Percentiles rank a stretch among this genome's conserved stretches.
Evolutionary conservation across 1,140 invertebrate species (phyloP).

Genomic region (Campoletis sonorensis): DNA sequence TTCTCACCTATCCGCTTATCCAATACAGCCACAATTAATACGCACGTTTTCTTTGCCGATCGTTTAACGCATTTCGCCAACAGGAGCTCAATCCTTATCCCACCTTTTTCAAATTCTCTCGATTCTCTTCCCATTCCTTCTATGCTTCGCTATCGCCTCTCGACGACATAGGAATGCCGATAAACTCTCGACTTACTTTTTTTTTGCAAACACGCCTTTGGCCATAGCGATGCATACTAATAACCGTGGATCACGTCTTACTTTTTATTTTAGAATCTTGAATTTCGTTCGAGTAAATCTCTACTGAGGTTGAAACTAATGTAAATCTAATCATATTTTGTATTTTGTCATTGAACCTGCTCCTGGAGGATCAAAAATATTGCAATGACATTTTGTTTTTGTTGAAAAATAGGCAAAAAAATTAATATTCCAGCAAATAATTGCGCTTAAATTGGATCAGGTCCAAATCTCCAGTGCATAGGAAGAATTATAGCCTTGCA

Average conservation of each 20-base stretch:
- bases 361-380: too few species aligned
- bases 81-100: neutral
- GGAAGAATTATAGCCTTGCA: too few species aligned
- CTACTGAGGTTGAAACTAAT: too few species aligned
- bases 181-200: constrained; percentile 20
- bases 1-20: constrained; percentile 37
- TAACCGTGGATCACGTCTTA: neutral
- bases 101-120: neutral
- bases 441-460: too few species aligned
- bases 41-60: constrained; percentile 31
- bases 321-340: too few species aligned
- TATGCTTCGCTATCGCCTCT: constrained; percentile 2
- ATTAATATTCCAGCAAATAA: too few species aligned
- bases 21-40: constrained; percentile 43
- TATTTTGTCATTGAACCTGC: too few species aligned
- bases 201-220: neutral
- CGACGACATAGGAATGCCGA: constrained; percentile 26
- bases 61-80: constrained; percentile 37
- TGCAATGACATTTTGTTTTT: too few species aligned
- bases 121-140: neutral
- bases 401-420: too few species aligned
- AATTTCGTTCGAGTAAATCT: too few species aligned
- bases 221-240: neutral
- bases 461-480: too few species aligned
- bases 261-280: neutral